These are phyloP conservation scores for Charadrius vociferus DNA, from an alignment of 2,113 vertebrate genomes.

Conservation along the genomic window DNA sequence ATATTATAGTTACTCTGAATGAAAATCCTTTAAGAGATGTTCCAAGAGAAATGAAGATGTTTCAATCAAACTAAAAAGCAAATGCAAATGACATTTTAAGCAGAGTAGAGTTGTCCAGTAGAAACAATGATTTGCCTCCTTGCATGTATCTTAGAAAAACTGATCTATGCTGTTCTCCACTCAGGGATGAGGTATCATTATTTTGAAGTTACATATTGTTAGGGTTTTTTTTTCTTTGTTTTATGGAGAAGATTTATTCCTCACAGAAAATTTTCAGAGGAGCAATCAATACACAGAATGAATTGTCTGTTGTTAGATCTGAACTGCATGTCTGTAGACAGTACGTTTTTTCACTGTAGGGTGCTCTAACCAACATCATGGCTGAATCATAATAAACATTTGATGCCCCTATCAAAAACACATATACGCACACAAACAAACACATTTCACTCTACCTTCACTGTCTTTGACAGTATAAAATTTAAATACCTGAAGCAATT, in stretches of 20 bases:
- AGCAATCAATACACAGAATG: not conserved
- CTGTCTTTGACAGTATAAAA: not conserved
- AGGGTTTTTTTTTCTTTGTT: not conserved
- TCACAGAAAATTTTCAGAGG: not conserved
- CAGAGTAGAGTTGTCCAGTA: not conserved
- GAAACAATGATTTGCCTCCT: not conserved
- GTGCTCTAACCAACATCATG: not conserved
- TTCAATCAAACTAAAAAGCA: not conserved
- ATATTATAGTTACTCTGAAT: not conserved
- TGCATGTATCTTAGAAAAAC: not conserved
- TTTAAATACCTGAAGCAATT: constrained; percentile 1
- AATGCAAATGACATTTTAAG: not conserved
- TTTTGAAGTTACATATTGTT: not conserved
- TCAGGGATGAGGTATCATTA: not conserved
- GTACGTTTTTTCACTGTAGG: not conserved
- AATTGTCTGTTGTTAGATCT: not conserved
- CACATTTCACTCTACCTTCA: not conserved
- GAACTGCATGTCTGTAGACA: not conserved
- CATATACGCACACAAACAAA: not conserved
- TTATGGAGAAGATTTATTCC: not conserved
- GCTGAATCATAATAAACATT: not conserved
- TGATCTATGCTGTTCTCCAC: not conserved
- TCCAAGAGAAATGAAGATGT: not conserved
- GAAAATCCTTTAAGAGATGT: not conserved
- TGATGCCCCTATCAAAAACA: not conserved